Evolutionary conservation across 2,888 invertebrate genomes (phyloP), one percentile per base, ranked within the genome.

Genomic region (Allygus modestus): DNA sequence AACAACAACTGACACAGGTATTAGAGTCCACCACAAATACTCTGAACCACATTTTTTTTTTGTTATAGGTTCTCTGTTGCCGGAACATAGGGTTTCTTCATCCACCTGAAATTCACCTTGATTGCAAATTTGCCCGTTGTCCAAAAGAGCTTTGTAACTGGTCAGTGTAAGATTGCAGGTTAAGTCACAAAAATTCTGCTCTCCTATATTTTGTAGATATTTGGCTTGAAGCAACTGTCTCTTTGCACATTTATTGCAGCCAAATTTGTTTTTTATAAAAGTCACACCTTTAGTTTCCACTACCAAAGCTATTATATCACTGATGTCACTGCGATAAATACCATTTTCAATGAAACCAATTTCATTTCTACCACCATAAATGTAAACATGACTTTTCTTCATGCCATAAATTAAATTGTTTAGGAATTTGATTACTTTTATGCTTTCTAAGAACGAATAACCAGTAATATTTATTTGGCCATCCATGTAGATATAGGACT

Each of bases 321-420:
- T 17, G 5, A 65, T 65, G 28, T 65, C 65, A 65, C 65, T 65
- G 2, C 31, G 9, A 17, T 65, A 65, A 65, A 65, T 28, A 1
- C 65, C 65, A 28, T 65, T 65, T 65, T n/a, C 65, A 17, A 17
- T 31, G 9, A 65, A 65, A 12, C 9, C 20, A 15, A 65, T 17
- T 28, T 65, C 31, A 65, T 65, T 31, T 15, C 9, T 15, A 20
- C 28, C 28, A 9, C 65, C 28, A 65, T 28, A 11, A 15, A 65
- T 65, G 28, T 65, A 11, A 28, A 65, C 4, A 31, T 12, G 17
- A 15, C 15, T 31, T 65, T 65, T 28, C 17, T 65, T 28, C 31
- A 65, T 28, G 65, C 65, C 17, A n/a, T 65, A 65, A 28, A 65
- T 31, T 28, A 28, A 65, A 31, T 28, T 65, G 17, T 65, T 65